phyloP scores from a whole-genome alignment of 1,140 invertebrate species.

The Drosophila kurseongensis region DNA sequence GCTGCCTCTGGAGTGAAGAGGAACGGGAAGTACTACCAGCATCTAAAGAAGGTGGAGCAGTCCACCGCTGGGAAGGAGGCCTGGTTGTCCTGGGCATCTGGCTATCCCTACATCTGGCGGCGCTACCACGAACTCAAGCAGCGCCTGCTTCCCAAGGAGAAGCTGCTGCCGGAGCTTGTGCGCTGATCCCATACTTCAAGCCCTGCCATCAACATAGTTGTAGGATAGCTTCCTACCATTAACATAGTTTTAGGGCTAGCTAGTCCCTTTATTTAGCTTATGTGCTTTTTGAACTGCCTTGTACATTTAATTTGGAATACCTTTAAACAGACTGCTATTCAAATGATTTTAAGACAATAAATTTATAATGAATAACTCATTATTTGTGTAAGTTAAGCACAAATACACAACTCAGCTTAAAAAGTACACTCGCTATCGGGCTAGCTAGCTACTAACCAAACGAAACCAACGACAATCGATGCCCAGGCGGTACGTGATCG shows the following conservation, averaged over 20 bases:
- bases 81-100: slow-evolving; percentile 65
- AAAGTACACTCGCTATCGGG: neutral
- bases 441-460: slow-evolving; percentile 1
- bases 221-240: slow-evolving; percentile 3
- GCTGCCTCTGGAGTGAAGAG: slow-evolving; percentile 56
- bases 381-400: no score
- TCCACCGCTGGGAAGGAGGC: slow-evolving; percentile 63
- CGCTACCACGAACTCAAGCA: slow-evolving; percentile 66
- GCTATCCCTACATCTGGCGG: slow-evolving; percentile 72
- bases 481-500: slow-evolving; percentile 51
- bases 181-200: slow-evolving; percentile 46
- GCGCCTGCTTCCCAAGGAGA: slow-evolving; percentile 66
- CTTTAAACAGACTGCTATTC: no score
- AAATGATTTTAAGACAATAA: no score
- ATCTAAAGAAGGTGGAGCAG: slow-evolving; percentile 68
- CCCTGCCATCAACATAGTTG: neutral
- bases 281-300: neutral
- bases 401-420: neutral
- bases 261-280: neutral
- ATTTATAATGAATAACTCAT: no score
- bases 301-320: neutral
- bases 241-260: slow-evolving; percentile 47
- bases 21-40: slow-evolving; percentile 76
- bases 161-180: slow-evolving; percentile 74
- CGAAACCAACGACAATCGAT: slow-evolving; percentile 42